Evolutionary conservation across 1,140 invertebrate genomes (phyloP), one percentile per base, ranked within the genome.

Genomic region (Hetaerina americana): DNA sequence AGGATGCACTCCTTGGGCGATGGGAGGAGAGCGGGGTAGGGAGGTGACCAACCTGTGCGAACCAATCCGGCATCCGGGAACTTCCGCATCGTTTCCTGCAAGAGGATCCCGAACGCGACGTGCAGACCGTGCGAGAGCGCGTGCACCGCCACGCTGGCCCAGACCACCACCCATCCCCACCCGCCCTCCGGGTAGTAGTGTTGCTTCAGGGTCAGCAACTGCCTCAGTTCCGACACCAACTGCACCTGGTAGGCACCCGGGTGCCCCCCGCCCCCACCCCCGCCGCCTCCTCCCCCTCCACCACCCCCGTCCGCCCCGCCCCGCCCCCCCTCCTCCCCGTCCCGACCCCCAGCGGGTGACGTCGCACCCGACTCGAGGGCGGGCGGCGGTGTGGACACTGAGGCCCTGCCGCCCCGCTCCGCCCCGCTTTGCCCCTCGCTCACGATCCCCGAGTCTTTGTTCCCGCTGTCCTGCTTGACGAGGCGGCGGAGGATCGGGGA

Each of bases 161-260:
- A 77, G 0, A 88, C 78, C 25, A 91, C 84, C 10, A 89, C 81
- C 88, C 88, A 91, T 10, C 89, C 89, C 89, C 89, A 91, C 0
- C 88, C 88, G 22, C 88, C 89, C 76, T 91, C 89, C 0, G 89
- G 89, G 74, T 90, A 91, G 76, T 90, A 90, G 74, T 91, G 88
- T 75, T 88, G 86, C 71, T 85, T 86, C 3, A 89, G 80, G 0
- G 88, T 89, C 26, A 85, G 80, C 72, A 87, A 74, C 74, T 86
- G 85, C 28, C 82, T 78, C n/a, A 85, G 76, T 77, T 86, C 85
- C 18, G 82, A 80, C 10, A 83, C 82, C 26, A 84, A 76, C 70
- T 57, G 40, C 40, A 57, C 40, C 40, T 57, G 40, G 40, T 57
- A 57, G 2, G 40, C 40, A 12, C 40, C 40, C 3, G 40, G 40